Percentiles rank a stretch among this genome's conserved stretches.
These are phyloP conservation scores for Baronia brevicornis DNA, from an alignment of 2,888 invertebrate genomes.

Conservation along the genomic window DNA sequence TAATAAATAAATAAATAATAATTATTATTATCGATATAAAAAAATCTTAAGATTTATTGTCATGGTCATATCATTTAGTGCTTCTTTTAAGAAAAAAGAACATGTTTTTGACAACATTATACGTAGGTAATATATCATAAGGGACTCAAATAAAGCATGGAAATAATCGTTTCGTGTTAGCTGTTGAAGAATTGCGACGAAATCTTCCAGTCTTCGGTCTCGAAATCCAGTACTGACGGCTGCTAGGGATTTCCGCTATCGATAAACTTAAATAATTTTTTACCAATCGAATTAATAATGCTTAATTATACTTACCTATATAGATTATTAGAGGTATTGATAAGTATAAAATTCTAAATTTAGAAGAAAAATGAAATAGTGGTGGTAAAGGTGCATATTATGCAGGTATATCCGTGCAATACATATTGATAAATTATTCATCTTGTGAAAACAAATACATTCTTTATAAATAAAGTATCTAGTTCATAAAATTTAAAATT, in stretches of 20 bases:
- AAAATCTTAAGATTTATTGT: too few species aligned
- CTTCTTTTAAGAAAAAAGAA: conserved; percentile 12
- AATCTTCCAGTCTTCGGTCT: conserved; percentile 29
- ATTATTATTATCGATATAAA: too few species aligned
- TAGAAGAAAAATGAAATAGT: too few species aligned
- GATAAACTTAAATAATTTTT: conserved; percentile 9
- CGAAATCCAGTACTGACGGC: conserved; percentile 22
- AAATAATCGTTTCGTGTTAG: conserved; percentile 18
- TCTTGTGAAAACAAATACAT: too few species aligned
- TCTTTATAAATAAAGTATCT: too few species aligned
- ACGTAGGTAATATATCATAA: conserved; percentile 12
- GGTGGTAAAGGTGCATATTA: too few species aligned
- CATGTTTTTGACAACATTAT: conserved; percentile 7
- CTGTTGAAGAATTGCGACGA: conserved; percentile 28
- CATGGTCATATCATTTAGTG: background rate
- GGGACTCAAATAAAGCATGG: conserved; percentile 6
- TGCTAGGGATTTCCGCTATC: conserved; percentile 8
- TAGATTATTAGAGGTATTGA: background rate
- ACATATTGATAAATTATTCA: too few species aligned
- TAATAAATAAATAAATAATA: conserved; percentile 2
- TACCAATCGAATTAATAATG: conserved; percentile 5
- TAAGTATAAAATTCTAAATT: too few species aligned
- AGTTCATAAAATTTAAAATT: too few species aligned
- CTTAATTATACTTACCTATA: background rate
- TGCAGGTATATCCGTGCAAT: too few species aligned